Conservation (phyloP, 2,797 vertebrate species). For the Coendou prehensilis region DNA sequence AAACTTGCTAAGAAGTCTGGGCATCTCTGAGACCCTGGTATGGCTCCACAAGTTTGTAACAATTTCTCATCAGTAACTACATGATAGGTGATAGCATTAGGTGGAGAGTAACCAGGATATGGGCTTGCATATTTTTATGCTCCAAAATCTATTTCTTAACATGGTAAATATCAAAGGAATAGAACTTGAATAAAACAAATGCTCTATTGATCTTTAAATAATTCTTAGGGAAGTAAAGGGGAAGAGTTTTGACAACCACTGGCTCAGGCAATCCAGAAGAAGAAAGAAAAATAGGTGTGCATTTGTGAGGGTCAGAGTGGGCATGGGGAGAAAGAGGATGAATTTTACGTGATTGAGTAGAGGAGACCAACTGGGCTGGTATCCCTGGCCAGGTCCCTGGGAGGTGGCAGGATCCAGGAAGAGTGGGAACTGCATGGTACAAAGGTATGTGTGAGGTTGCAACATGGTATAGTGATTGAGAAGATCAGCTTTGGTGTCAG, state of each 20-base stretch:
- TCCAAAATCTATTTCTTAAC: neutral
- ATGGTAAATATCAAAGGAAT: neutral
- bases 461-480: neutral
- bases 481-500: neutral
- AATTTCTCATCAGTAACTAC: neutral
- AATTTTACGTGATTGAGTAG: neutral
- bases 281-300: neutral
- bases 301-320: neutral
- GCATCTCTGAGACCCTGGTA: neutral
- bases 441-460: neutral
- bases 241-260: neutral
- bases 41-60: neutral
- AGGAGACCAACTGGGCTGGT: neutral
- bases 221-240: neutral
- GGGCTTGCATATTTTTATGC: neutral
- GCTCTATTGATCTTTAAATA: neutral
- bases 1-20: neutral
- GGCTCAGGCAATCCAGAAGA: neutral
- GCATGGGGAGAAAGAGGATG: neutral
- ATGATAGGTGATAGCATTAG: neutral
- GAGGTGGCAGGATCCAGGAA: neutral
- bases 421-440: neutral
- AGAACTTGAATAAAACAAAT: neutral
- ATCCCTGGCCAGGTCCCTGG: neutral
- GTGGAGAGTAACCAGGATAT: neutral